phyloP scores from a whole-genome alignment of 2,113 vertebrate genomes.

The Trogon surrucura region DNA sequence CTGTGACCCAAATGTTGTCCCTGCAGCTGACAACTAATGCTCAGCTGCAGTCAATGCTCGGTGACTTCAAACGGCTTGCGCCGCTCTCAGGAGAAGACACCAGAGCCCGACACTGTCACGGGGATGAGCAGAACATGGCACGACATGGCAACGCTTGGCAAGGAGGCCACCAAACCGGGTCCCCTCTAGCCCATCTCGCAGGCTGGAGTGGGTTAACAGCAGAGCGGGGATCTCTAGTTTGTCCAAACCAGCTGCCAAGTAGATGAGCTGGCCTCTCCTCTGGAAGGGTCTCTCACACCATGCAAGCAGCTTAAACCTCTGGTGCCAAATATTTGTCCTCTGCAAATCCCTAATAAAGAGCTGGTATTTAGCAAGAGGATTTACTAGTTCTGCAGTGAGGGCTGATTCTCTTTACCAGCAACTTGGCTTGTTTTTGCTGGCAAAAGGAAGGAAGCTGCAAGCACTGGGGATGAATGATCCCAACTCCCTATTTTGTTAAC shows the following conservation, averaged over 20 bases:
- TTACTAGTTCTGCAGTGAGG: conserved; percentile 37
- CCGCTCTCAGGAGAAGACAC: background rate
- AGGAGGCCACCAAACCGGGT: background rate
- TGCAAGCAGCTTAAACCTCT: conserved; percentile 32
- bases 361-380: conserved; percentile 54
- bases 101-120: background rate
- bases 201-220: background rate
- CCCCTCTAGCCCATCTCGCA: background rate
- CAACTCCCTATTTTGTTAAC: background rate
- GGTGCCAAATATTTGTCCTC: conserved; percentile 56
- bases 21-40: background rate
- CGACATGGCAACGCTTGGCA: rapidly evolving
- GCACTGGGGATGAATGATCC: background rate
- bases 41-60: background rate
- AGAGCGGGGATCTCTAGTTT: background rate
- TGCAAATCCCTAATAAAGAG: conserved; percentile 51
- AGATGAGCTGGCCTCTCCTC: conserved; percentile 21
- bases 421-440: background rate
- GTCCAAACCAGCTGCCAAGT: background rate
- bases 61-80: background rate
- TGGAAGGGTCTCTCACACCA: background rate
- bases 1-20: background rate
- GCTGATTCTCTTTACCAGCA: background rate
- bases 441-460: background rate
- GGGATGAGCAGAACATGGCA: background rate